Conservation (phyloP, 1,140 invertebrate species). For the Galleria mellonella region DNA sequence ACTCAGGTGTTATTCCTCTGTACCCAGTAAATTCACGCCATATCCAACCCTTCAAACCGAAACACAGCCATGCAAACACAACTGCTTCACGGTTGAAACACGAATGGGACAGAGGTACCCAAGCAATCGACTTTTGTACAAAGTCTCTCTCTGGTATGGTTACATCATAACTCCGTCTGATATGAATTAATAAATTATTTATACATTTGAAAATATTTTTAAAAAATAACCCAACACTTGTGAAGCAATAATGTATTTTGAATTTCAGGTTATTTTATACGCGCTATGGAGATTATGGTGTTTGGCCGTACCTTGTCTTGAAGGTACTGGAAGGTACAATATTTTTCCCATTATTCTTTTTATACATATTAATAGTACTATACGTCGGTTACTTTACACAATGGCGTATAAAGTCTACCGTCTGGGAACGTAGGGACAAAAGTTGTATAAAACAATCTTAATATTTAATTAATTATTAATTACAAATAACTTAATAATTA, state of each 20-base stretch:
- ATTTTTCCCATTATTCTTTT: slow-evolving; percentile 23
- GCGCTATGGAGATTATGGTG: slow-evolving; percentile 13
- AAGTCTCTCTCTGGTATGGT: too few species aligned
- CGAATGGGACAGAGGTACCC: too few species aligned
- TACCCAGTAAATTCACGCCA: too few species aligned
- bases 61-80: too few species aligned
- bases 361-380: background rate
- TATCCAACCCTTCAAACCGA: too few species aligned
- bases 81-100: too few species aligned
- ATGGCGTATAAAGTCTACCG: background rate
- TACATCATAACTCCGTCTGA: too few species aligned
- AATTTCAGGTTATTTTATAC: slow-evolving; percentile 34
- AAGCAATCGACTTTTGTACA: too few species aligned
- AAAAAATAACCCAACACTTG: background rate
- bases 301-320: slow-evolving; percentile 39
- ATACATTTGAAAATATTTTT: too few species aligned
- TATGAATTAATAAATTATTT: too few species aligned
- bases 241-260: background rate
- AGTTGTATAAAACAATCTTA: background rate
- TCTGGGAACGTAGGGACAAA: background rate
- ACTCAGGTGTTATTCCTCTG: too few species aligned
- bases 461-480: background rate
- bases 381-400: background rate
- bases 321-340: slow-evolving; percentile 22
- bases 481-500: background rate